Conservation (phyloP, 2,797 vertebrate genomes). For the Falco novaeseelandiae region DNA sequence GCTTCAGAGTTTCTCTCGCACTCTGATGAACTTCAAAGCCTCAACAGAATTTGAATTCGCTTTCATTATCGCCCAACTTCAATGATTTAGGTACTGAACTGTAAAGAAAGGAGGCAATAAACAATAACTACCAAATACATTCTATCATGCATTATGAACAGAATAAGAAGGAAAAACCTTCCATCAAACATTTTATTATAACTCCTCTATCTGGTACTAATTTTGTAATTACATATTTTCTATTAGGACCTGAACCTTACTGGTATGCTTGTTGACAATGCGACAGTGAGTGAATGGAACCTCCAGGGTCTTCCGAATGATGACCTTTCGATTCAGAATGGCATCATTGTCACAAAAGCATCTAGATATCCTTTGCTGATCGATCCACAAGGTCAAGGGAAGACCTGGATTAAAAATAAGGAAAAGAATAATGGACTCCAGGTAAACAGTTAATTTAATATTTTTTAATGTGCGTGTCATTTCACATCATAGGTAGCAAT, state of each 20-base stretch:
- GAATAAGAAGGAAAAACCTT: neutral
- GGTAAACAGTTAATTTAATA: conserved; percentile 62
- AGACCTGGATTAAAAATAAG: conserved; percentile 87
- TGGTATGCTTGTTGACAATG: conserved; percentile 83
- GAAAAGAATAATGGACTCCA: conserved; percentile 83
- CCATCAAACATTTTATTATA: neutral
- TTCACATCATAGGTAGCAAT: neutral
- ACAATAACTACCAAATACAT: neutral
- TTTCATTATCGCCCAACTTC: neutral
- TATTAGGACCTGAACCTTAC: conserved; percentile 83
- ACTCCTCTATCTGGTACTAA: neutral
- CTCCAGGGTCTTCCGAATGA: conserved; percentile 87
- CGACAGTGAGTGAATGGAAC: conserved; percentile 85
- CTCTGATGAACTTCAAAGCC: neutral
- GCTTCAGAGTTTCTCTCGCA: neutral
- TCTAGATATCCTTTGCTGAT: conserved; percentile 86
- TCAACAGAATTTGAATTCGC: neutral
- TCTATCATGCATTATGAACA: neutral
- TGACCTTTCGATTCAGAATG: conserved; percentile 88
- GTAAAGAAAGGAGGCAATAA: neutral
- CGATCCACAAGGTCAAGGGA: conserved; percentile 88
- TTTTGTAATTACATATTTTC: neutral
- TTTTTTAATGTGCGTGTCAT: neutral
- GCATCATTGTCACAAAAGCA: conserved; percentile 86
- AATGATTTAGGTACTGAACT: neutral